Evolutionary conservation across 1,140 invertebrate species (phyloP), one percentile per base, ranked within the genome.

Genomic region (Megalonaias nervosa): DNA sequence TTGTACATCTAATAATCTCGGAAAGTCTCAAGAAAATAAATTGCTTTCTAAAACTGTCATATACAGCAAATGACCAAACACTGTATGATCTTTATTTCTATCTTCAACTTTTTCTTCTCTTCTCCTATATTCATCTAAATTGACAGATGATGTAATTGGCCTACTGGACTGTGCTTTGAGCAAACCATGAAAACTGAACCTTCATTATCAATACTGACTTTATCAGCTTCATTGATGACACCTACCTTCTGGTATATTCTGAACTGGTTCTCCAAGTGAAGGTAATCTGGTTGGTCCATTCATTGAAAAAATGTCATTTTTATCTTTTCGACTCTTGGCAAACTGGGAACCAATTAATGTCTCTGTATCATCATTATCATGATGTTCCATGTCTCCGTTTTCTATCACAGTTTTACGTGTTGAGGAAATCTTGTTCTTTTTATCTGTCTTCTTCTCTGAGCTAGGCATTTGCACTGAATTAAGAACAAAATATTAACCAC

Each of bases 391-490:
- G 48, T 81, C 79, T 67, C 83, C 83, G 55, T 84, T 84, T 57
- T 84, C 83, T 77, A 84, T 81, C 67, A 84, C 83, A 60, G 83
- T 84, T 75, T 82, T 79, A 70, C 81, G 77, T 31, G 83, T 84
- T 1, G 83, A 80, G 23, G 83, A 84, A 19, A 84, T 74, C 69
- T 84, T 82, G 48, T 72, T 77, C 66, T 82, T 84, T 75, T 81
- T 82, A n/a, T 84, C 83, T 31, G 62, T 11, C 66, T 82, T 82
- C 67, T 75, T 77, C 23, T 75, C 72, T 62, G 77, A 76, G n/a
- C 76, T 77, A 11, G 69, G 76, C 67, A 81, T 79, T 59, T 81
- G 81, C 13, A 84, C 82, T 84, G 64, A 67, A 64, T 56, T 55
- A 76, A 76, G 64, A 71, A 26, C 23, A 59, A n/a, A 15, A 68